Percentiles rank a stretch among this genome's conserved stretches.
phyloP scores from a whole-genome alignment of 2,888 invertebrate genomes.

The Hesperia comma region DNA sequence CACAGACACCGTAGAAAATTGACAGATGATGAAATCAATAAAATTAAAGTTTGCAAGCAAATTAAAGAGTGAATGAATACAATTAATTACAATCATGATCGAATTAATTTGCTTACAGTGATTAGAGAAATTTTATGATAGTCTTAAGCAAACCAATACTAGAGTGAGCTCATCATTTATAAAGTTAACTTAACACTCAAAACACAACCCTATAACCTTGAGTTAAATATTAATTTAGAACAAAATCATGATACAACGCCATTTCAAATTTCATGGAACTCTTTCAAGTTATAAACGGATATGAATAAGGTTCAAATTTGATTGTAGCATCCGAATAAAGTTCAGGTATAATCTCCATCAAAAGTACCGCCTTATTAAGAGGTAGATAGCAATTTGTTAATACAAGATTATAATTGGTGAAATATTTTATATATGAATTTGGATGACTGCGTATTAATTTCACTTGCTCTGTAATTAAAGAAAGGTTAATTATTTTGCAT shows the following conservation, averaged over 20 bases:
- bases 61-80: background rate
- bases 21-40: background rate
- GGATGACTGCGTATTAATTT: slow-evolving; percentile 18
- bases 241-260: background rate
- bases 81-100: slow-evolving; percentile 32
- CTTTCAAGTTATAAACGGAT: background rate
- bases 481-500: slow-evolving; percentile 17
- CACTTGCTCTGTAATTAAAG: slow-evolving; percentile 24
- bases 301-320: slow-evolving; percentile 8
- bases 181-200: background rate
- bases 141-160: slow-evolving; percentile 30
- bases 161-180: slow-evolving; percentile 27
- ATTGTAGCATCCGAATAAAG: slow-evolving; percentile 5
- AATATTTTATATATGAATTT: slow-evolving; percentile 29
- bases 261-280: background rate
- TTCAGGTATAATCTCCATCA: slow-evolving; percentile 31
- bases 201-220: background rate
- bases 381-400: slow-evolving; percentile 33
- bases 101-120: slow-evolving; percentile 31
- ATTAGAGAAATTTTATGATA: slow-evolving; percentile 30
- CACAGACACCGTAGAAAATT: no score
- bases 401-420: slow-evolving; percentile 28
- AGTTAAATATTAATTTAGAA: background rate
- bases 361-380: slow-evolving; percentile 34
- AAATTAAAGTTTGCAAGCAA: slow-evolving; percentile 2